A percentile compares a stretch with the other conserved stretches of the same genome.
Conservation (phyloP, 2,888 invertebrate genomes). For the Leptopterna dolabrata region DNA sequence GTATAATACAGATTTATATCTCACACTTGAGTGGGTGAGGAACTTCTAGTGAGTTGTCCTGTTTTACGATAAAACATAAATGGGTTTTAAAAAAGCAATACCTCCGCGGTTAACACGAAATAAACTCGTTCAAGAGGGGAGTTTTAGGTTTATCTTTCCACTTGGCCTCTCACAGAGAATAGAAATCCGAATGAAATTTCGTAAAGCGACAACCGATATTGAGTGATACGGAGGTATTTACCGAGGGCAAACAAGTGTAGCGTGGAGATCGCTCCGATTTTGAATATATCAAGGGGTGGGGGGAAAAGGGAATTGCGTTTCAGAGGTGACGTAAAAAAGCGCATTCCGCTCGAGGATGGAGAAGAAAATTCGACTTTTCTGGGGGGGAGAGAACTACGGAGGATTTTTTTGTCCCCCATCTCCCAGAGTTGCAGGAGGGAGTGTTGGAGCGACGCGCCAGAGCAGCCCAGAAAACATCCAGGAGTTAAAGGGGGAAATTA, state of each 20-base stretch:
- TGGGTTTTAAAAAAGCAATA: constrained; percentile 30
- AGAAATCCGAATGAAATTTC: constrained; percentile 46
- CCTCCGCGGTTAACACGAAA: constrained; percentile 36
- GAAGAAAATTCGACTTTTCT: constrained; percentile 2
- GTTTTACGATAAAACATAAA: constrained; percentile 10
- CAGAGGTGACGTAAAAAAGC: not conserved
- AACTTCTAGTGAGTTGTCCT: not conserved
- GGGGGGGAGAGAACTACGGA: not conserved
- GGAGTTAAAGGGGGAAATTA: constrained; percentile 46
- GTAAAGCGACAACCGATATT: constrained; percentile 50
- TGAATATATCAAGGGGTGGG: constrained; percentile 12
- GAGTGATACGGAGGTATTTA: constrained; percentile 48
- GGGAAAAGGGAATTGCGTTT: constrained; percentile 25
- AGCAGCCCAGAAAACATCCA: not conserved
- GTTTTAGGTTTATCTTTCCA: constrained; percentile 45
- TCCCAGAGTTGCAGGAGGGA: no score
- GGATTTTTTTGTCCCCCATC: no score
- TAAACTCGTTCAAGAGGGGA: constrained; percentile 34
- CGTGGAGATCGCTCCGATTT: constrained; percentile 49
- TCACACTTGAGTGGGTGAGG: not conserved
- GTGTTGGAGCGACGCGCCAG: not conserved
- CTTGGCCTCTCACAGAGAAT: constrained; percentile 38
- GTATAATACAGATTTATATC: not conserved
- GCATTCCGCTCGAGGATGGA: constrained; percentile 2
- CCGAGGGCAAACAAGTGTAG: constrained; percentile 48